These are phyloP conservation scores for Epizoanthus ramosus DNA, from an alignment of 92 coral and sea anemone species.

Conservation along the genomic window DNA sequence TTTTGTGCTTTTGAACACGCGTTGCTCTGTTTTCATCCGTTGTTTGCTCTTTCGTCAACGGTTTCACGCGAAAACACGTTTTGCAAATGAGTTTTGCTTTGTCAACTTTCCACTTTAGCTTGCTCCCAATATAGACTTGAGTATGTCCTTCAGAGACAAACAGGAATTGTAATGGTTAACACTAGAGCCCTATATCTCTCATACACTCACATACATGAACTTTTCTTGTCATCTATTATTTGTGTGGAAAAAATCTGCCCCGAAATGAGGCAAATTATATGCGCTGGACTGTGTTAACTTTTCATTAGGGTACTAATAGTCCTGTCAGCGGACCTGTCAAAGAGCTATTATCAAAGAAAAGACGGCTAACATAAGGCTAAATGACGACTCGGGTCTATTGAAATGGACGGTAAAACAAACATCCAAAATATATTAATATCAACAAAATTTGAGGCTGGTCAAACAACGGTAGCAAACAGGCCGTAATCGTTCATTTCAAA, in stretches of 20 bases:
- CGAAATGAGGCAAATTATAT: not conserved
- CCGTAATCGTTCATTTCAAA: not conserved
- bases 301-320: conserved; percentile 2
- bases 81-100: not conserved
- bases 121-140: not conserved
- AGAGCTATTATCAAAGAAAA: not conserved
- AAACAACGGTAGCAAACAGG: not conserved
- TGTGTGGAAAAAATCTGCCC: not conserved
- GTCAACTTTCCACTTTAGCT: not conserved
- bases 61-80: conserved; percentile 23
- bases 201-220: not conserved
- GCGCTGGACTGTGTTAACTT: conserved; percentile 5
- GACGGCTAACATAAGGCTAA: not conserved
- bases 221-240: not conserved
- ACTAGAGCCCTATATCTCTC: not conserved
- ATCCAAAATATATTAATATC: conserved; percentile 1
- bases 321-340: conserved; percentile 7
- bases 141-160: not conserved
- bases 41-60: conserved; percentile 9
- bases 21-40: not conserved
- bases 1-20: not conserved
- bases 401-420: conserved; percentile 30
- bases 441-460: conserved; percentile 6
- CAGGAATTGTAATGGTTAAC: not conserved
- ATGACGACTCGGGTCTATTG: not conserved